phyloP scores from a whole-genome alignment of 1,140 invertebrate species.

The Chironomus striatipennis region DNA sequence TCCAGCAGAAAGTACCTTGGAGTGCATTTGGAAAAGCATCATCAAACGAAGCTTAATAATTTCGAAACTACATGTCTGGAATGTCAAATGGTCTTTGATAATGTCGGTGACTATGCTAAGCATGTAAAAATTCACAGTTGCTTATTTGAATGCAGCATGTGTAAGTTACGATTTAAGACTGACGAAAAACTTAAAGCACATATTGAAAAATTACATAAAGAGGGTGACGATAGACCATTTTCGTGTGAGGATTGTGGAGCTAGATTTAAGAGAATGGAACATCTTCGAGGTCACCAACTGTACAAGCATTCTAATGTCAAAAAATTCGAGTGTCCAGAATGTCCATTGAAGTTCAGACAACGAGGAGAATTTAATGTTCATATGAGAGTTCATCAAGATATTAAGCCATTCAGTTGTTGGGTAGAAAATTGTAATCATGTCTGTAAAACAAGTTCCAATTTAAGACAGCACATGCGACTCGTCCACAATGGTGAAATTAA shows the following conservation, averaged over 20 bases:
- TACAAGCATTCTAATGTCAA: background rate
- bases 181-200: background rate
- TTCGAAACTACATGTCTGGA: slow-evolving; percentile 5
- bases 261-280: background rate
- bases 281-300: background rate
- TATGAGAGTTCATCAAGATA: background rate
- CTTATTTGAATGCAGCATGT: background rate
- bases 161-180: background rate
- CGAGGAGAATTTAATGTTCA: background rate
- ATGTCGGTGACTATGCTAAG: background rate
- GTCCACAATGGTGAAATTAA: background rate
- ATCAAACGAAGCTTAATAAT: background rate
- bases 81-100: background rate
- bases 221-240: background rate
- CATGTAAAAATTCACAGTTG: slow-evolving; percentile 12
- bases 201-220: background rate
- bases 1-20: background rate
- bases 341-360: background rate
- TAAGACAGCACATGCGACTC: background rate
- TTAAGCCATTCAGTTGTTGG: background rate
- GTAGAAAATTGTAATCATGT: background rate
- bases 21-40: background rate
- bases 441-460: slow-evolving; percentile 4
- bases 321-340: background rate
- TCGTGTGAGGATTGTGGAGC: background rate